A percentile compares a stretch with the other conserved stretches of the same genome.
Evolutionary conservation across 1,140 invertebrate species (phyloP).

Genomic region (Penaeus chinensis): DNA sequence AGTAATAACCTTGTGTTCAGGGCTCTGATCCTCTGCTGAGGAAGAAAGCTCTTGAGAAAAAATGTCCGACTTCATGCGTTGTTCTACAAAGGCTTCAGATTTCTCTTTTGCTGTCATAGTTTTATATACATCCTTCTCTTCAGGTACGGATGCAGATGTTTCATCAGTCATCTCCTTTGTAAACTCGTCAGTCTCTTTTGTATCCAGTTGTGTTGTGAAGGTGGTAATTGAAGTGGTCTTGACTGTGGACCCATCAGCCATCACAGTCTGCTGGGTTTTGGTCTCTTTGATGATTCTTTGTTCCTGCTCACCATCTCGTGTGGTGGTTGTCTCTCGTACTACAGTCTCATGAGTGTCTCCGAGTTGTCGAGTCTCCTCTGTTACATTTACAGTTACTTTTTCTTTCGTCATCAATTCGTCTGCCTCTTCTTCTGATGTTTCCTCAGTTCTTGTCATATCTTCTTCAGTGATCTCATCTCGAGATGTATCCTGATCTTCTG

Average conservation of each 20-base stretch:
- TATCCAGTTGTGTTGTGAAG: constrained; percentile 63
- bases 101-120: constrained; percentile 53
- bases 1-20: constrained; percentile 63
- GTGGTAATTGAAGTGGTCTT: constrained; percentile 64
- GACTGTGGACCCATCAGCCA: constrained; percentile 62
- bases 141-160: not conserved
- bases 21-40: constrained; percentile 60
- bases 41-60: constrained; percentile 62
- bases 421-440: constrained; percentile 54
- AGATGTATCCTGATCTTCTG: constrained; percentile 53
- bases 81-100: constrained; percentile 63
- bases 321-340: constrained; percentile 62
- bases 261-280: constrained; percentile 63
- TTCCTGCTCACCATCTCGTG: constrained; percentile 60
- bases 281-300: constrained; percentile 62
- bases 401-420: constrained; percentile 14
- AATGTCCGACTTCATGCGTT: constrained; percentile 64
- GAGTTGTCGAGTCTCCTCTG: constrained; percentile 53
- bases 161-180: not conserved
- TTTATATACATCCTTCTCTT: constrained; percentile 25
- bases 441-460: constrained; percentile 55
- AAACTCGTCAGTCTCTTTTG: constrained; percentile 42
- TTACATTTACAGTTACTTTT: constrained; percentile 53
- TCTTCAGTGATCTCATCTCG: constrained; percentile 56
- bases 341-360: constrained; percentile 62